Evolutionary conservation across 2,888 invertebrate species (phyloP), one percentile per base, ranked within the genome.

Genomic region (Harpagoxenus sublaevis): DNA sequence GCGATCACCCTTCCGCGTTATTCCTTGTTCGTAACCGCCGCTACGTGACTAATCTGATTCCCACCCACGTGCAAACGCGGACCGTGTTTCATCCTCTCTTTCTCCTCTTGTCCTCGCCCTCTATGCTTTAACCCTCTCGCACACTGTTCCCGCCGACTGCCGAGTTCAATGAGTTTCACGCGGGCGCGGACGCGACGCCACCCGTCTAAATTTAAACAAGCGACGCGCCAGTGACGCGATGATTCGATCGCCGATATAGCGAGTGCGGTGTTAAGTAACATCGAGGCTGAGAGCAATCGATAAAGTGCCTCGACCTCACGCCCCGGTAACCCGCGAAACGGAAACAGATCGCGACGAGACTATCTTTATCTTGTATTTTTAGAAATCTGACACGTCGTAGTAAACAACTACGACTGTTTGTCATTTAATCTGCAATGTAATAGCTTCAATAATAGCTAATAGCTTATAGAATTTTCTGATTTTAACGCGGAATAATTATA

Each of bases 41-140:
- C 91, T 92, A 93, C 92, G 92, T 93, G 88, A 92, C 92, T 94
- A 93, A 94, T 93, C 91, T 90, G 92, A 92, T 92, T 92, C 89
- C 92, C 86, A 91, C 89, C 92, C 89, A 90, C 90, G 91, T 89
- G 90, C 87, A 86, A 79, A 78, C 78, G 77, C 83, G 68, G 66
- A 51, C 51, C 83, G 71, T 70, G 70, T 73, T 77, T 81, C 82
- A 68, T 82, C 79, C 77, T 66, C 84, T 75, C 73, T 83, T 53
- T 62, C 79, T 77, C 48, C 35, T 53, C 31, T 65, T 77, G 62
- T 39, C 71, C 68, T 78, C 84, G 48, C 28, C 89, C 83, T 86
- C 83, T 84, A 83, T 84, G 23, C 82, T 62, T 70, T 55, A 63
- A 73, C 82, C 70, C 77, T 71, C 70, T 85, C 51, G 42, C 57